phyloP scores from a whole-genome alignment of 2,113 vertebrate genomes.

The Sterrhoptilus dennistouni region DNA sequence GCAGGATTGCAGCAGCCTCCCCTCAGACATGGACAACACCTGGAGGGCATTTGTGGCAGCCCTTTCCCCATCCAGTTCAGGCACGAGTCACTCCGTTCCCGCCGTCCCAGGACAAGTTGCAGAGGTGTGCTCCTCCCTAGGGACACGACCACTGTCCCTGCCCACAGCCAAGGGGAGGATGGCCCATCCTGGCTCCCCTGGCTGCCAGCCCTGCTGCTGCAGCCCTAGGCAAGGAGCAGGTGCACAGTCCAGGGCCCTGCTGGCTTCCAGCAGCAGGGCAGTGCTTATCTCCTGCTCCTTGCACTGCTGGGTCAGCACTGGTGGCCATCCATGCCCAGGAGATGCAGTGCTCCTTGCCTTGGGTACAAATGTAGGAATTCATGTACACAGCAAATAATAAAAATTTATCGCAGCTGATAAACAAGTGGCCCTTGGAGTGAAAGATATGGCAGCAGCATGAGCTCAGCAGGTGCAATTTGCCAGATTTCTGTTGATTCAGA shows the following conservation, averaged over 20 bases:
- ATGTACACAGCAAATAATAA: background rate
- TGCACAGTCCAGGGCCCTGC: fast-evolving
- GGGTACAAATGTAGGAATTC: background rate
- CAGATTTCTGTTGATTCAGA: background rate
- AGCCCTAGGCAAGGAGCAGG: fast-evolving
- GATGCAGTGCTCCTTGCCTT: background rate
- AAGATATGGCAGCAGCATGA: background rate
- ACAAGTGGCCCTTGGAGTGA: background rate
- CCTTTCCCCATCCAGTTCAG: fast-evolving
- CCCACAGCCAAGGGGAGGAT: background rate
- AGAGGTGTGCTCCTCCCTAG: background rate
- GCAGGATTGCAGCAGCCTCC: background rate
- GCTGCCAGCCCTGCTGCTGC: background rate
- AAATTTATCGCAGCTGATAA: background rate
- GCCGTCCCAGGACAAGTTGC: fast-evolving
- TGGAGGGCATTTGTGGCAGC: fast-evolving
- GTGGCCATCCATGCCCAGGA: background rate
- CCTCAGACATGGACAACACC: fast-evolving
- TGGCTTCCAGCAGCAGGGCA: background rate
- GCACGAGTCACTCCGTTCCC: background rate
- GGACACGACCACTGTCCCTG: fast-evolving
- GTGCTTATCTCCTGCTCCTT: background rate
- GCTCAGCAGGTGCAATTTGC: background rate
- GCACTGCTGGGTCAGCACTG: background rate
- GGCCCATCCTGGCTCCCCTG: background rate